Base-by-base conservation (phyloP, 2,113 vertebrate genomes). In the Sinocyclocheilus anshuiensis region DNA sequence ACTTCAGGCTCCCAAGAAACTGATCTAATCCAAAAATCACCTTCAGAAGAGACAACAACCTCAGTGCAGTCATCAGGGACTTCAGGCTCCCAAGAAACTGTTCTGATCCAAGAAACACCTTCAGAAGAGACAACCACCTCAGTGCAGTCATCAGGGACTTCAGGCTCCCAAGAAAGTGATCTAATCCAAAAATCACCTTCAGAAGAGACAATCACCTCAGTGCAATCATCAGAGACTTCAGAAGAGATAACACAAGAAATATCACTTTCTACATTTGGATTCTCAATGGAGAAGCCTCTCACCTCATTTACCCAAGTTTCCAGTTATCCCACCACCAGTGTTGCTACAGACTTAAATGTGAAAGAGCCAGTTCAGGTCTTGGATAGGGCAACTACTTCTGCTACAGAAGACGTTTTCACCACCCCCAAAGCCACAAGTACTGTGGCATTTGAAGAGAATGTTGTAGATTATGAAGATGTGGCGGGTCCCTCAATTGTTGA, bases 391-490 rank as follows among this genome's bases (percentile, higher is more conserved):
- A 26, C 53, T 61, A 24, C 55, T 15, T 79, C 75, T n/a, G 24
- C 53, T 53, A 48, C 67, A 74, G 67, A 50, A 81, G 53, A 81
- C 4, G n/a, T 86, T 55, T 18, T 81, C 24, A 74, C 39, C 26
- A 61, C 65, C 2, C 4, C 69, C 13, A 24, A 63, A 16, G 8
- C 36, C 16, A 69, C 59, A 77, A 77, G 24, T 57, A 39, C 13
- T 39, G n/a, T 57, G 24, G 3, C 16, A 67, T 9, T 57, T 39
- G 15, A 24, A 20, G 89, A 81, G 3, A 89, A 90, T 0, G n/a
- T 72, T 33, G 20, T 18, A 6, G 84, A 92, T 57, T 90, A 91
- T 15, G 89, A 92, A 53, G 42, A 16, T 48, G 11, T 4, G 5
- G 20, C 24, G 20, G 29, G 2, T 8, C 45, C 88, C 0, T 11